Conservation (phyloP, 2,888 invertebrate species). For the Idaea straminata region DNA sequence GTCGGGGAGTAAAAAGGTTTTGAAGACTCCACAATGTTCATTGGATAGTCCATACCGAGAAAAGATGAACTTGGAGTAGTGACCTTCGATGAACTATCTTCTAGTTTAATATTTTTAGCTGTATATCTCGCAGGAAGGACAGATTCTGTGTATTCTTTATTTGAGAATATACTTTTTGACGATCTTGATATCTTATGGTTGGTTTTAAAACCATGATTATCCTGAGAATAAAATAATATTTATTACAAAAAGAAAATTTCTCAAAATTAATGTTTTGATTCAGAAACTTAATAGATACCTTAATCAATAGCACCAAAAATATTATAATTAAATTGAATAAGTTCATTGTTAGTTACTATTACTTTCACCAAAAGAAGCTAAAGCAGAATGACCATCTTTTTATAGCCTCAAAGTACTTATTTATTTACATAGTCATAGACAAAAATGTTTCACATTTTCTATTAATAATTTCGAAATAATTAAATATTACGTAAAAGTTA, state of each 20-base stretch:
- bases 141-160: slow-evolving; percentile 25
- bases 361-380: background rate
- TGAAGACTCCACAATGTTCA: slow-evolving; percentile 43
- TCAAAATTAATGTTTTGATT: background rate
- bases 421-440: background rate
- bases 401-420: background rate
- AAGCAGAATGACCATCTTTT: background rate
- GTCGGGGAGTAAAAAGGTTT: slow-evolving; percentile 48
- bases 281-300: slow-evolving; percentile 9
- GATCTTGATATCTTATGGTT: slow-evolving; percentile 20
- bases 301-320: slow-evolving; percentile 1
- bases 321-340: background rate
- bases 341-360: slow-evolving; percentile 4
- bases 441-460: background rate
- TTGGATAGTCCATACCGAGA: slow-evolving; percentile 47
- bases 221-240: slow-evolving; percentile 29
- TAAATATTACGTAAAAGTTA: background rate
- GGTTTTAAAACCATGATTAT: slow-evolving; percentile 25
- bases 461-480: background rate
- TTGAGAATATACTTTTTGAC: slow-evolving; percentile 24
- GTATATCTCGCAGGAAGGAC: slow-evolving; percentile 36
- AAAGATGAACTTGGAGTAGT: slow-evolving; percentile 34
- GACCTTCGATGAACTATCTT: slow-evolving; percentile 17
- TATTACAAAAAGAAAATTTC: background rate
- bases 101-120: slow-evolving; percentile 23